Base-by-base conservation (phyloP, 2,888 invertebrate genomes). In the Apantesis nais region DNA sequence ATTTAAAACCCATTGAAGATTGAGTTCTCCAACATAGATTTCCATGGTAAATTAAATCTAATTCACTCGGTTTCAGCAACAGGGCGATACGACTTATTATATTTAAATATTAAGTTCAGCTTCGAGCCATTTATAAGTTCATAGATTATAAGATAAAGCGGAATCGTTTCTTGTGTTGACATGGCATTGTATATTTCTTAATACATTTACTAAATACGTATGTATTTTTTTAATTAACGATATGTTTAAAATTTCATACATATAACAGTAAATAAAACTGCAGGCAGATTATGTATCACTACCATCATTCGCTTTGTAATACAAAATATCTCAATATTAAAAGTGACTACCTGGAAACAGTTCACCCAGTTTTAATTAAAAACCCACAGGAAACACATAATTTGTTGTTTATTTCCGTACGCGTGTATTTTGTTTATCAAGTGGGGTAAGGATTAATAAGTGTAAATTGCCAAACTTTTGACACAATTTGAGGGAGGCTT, bases 21-120 rank as follows among this genome's bases (percentile, higher is more conserved):
- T 62, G 55, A 62, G 63, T 44, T 48, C n/a, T 48, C 31, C 39
- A 22, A 52, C 41, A 39, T 64, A 63, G 37, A 39, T 34, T 64
- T 58, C 66, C 19, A 71, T 63, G 71, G 63, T 71, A 71, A 71
- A 63, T 71, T 63, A 62, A 63, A 48, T 34, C 44, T 63, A 67
- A 67, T 71, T 64, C 71, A 19, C 58, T 58, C 31, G 58, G 58
- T 60, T 67, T 29, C 29, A 58, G 71, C 37, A 67, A 71, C 63
- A 67, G 48, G 37, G 62, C 60, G 29, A 60, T 37, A 52, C 48
- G 67, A 71, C 63, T 71, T 67, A 70, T 63, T 60, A 63, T 48
- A 29, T 67, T 63, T 67, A 64, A 71, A 60, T 62, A 58, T 41
- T 62, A 62, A 58, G 66, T 60, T 52, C 11, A 64, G 62, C 62